These are phyloP conservation scores for Macrophya alboannulata DNA, from an alignment of 2,888 invertebrate genomes.

Conservation along the genomic window DNA sequence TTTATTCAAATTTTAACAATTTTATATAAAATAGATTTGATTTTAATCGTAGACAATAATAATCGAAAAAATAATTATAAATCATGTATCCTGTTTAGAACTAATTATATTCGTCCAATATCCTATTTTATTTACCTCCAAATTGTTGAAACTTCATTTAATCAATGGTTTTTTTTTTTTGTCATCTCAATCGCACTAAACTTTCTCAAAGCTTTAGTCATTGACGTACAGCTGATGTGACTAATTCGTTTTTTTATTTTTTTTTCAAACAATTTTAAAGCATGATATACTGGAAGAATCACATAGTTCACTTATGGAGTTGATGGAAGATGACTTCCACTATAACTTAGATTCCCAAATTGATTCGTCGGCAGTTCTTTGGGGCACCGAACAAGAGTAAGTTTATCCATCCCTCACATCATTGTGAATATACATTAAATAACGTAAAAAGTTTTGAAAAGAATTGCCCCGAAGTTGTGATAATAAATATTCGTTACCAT, in stretches of 20 bases:
- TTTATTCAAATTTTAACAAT: conserved; percentile 8
- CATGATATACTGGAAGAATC: conserved; percentile 72
- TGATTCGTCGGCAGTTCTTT: conserved; percentile 70
- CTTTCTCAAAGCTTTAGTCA: neutral
- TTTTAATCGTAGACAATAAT: neutral
- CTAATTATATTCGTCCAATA: neutral
- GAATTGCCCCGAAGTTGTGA: conserved; percentile 18
- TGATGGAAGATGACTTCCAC: conserved; percentile 70
- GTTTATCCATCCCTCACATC: conserved; percentile 58
- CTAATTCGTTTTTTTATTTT: neutral
- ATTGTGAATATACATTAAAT: conserved; percentile 11
- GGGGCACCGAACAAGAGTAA: conserved; percentile 78
- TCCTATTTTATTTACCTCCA: neutral
- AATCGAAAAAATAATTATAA: neutral
- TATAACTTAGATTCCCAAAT: conserved; percentile 69
- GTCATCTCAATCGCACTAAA: neutral
- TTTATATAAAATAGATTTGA: neutral
- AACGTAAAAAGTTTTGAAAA: conserved; percentile 11
- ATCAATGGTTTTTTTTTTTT: neutral
- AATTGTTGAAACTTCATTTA: neutral
- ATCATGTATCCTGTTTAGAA: neutral
- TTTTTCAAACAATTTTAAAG: conserved; percentile 58
- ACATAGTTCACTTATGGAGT: conserved; percentile 67
- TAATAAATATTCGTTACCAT: conserved; percentile 37
- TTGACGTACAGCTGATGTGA: neutral